A percentile compares a stretch with the other conserved stretches of the same genome.
Conservation (phyloP, 2,888 invertebrate genomes). For the Chirona hameri region DNA sequence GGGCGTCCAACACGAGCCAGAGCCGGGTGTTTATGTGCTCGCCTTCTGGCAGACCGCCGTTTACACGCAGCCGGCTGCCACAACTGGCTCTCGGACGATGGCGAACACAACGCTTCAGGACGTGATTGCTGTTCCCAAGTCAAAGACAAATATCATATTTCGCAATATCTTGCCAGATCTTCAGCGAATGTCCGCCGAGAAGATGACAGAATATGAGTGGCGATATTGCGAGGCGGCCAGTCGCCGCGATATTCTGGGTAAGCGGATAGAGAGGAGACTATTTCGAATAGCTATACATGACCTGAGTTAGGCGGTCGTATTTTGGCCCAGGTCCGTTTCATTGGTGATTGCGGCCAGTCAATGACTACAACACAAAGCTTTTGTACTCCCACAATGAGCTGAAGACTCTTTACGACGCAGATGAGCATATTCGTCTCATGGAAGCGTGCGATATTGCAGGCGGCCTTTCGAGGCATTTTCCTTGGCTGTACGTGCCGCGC, state of each 20-base stretch:
- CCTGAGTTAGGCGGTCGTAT: slow-evolving; percentile 1
- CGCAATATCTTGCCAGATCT: not conserved
- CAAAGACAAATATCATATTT: not conserved
- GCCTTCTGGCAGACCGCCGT: not conserved
- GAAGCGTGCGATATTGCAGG: not conserved
- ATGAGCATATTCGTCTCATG: not conserved
- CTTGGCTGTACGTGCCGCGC: not conserved
- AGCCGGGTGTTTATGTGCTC: not conserved
- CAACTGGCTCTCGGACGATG: not conserved
- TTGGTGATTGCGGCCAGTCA: slow-evolving; percentile 2
- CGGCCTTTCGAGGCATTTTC: not conserved
- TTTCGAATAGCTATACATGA: not conserved
- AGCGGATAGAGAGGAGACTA: not conserved
- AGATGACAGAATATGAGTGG: not conserved
- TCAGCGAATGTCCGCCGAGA: not conserved
- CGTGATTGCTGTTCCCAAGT: not conserved
- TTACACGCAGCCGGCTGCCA: not conserved
- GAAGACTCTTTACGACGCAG: not conserved
- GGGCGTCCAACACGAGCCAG: not conserved
- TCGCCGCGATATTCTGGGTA: not conserved
- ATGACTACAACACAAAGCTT: not conserved
- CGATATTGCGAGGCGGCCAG: not conserved
- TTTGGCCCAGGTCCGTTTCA: not conserved
- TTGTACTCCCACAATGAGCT: not conserved
- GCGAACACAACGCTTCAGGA: not conserved